Percentiles rank a stretch among this genome's conserved stretches.
phyloP scores from a whole-genome alignment of 92 coral and sea anemone genomes.

The Porites cylindrica region DNA sequence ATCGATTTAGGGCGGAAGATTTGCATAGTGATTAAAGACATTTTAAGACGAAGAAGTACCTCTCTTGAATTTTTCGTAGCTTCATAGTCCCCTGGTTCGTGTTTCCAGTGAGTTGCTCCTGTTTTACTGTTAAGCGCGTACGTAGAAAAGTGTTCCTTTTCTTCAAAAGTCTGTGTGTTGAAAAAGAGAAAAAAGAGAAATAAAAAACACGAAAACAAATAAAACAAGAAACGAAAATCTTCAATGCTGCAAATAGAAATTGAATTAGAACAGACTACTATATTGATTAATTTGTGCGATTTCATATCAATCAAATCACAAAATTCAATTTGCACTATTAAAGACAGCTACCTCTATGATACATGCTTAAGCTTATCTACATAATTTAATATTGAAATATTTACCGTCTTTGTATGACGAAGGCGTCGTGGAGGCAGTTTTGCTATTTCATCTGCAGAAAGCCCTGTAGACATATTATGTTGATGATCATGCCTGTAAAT shows the following conservation, averaged over 20 bases:
- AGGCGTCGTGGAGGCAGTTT: conserved; percentile 51
- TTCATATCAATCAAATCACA: no score
- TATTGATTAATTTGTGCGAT: neutral
- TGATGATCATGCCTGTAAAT: conserved; percentile 61
- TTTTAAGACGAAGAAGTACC: conserved; percentile 40
- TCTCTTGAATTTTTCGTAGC: conserved; percentile 65
- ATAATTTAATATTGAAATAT: neutral
- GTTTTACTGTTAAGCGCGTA: conserved; percentile 80
- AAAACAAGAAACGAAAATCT: neutral
- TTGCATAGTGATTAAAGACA: no score
- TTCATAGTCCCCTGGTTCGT: conserved; percentile 96
- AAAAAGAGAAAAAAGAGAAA: neutral
- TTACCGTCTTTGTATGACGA: conserved; percentile 27
- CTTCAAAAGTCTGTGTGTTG: conserved; percentile 41
- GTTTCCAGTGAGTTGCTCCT: conserved; percentile 87
- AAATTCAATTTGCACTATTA: neutral
- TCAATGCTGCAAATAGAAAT: neutral
- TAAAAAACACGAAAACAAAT: no score
- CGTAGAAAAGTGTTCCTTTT: conserved; percentile 81
- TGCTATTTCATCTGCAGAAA: conserved; percentile 55
- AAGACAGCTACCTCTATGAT: neutral
- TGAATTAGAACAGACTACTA: no score
- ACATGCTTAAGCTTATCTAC: neutral
- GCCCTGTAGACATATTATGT: conserved; percentile 36
- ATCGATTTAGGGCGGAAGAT: no score